A percentile compares a stretch with the other conserved stretches of the same genome.
These are phyloP conservation scores for Paramisgurnus dabryanus DNA, from an alignment of 2,113 vertebrate species.

Conservation along the genomic window DNA sequence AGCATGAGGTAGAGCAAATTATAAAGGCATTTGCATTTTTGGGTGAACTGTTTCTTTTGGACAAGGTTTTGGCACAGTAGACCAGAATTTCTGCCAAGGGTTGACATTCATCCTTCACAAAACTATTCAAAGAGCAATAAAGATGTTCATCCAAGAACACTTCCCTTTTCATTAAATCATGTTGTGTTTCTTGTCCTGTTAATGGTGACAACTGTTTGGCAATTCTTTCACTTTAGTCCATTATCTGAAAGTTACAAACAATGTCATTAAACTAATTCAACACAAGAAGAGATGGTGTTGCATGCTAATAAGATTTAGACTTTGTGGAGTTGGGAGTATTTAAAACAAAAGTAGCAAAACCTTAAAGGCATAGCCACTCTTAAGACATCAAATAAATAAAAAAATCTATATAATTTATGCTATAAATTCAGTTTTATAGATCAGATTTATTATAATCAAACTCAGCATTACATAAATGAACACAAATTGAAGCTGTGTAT, in stretches of 20 bases:
- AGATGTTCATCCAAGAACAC: background rate
- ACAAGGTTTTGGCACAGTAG: background rate
- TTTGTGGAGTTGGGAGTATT: too few relatives aligned
- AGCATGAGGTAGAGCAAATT: too few relatives aligned
- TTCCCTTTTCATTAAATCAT: too few relatives aligned
- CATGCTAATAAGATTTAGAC: too few relatives aligned
- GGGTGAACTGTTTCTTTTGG: too few relatives aligned
- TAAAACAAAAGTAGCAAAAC: background rate
- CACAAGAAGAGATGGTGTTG: background rate
- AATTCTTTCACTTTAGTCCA: background rate
- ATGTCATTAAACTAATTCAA: background rate
- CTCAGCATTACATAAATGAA: slow-evolving; percentile 27
- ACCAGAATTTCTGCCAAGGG: background rate
- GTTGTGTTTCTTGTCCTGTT: background rate
- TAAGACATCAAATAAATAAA: background rate
- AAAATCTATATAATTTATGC: too few relatives aligned
- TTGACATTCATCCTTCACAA: background rate
- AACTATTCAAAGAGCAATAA: background rate
- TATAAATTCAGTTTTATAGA: background rate
- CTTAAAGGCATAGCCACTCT: background rate
- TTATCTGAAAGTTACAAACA: background rate
- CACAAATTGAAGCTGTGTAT: background rate
- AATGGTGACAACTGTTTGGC: background rate
- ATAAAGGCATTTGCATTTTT: too few relatives aligned
- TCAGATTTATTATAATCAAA: background rate